Base-by-base conservation (phyloP, 1,140 invertebrate genomes). In the Propsilocerus akamusi region DNA sequence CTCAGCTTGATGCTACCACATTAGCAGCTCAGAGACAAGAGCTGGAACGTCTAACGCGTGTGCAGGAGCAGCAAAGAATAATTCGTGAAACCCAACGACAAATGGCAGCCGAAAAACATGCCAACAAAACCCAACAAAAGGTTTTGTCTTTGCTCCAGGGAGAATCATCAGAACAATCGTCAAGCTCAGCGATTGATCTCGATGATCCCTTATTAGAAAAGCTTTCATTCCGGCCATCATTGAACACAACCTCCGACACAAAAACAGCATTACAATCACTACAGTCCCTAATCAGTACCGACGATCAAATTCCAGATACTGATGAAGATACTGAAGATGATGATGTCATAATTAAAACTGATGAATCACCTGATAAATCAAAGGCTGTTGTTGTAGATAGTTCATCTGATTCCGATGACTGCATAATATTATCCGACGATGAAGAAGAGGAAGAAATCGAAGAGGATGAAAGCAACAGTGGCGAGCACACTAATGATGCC, bases 1-100 rank as follows among this genome's bases (percentile, higher is more conserved):
- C 83, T 49, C 86, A 95, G 59, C 65, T 97, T 46, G 92, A 96
- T 61, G 83, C 87, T 54, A 83, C 86, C 7, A 96, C 92, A 5
- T 61, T 94, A n/a, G 80, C 80, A 22, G 93, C 93, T 3, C 91
- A 96, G 63, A 72, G 86, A 26, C 89, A 93, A 62, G 93, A 97
- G 68, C 81, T 83, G 56, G 91, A 95, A 61, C 72, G 93, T 61
- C 68, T 88, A 47, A 73, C 80, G 12, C 70, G 84, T n/a, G 82
- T 89, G 24, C 84, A 86, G 59, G 84, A 86, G 57, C 83, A 87
- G 57, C 84, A 88, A 57, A 75, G 78, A 57, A 77, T 83, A 48
- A 80, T 86, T 55, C 75, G 83, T 53, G 83, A 87, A 63, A 73
- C 61, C 26, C 56, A 60, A 37, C 59, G 60, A 26, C 58, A 61